Evolutionary conservation across 2,113 vertebrate genomes (phyloP).

Genomic region (Gymnobelideus leadbeateri): DNA sequence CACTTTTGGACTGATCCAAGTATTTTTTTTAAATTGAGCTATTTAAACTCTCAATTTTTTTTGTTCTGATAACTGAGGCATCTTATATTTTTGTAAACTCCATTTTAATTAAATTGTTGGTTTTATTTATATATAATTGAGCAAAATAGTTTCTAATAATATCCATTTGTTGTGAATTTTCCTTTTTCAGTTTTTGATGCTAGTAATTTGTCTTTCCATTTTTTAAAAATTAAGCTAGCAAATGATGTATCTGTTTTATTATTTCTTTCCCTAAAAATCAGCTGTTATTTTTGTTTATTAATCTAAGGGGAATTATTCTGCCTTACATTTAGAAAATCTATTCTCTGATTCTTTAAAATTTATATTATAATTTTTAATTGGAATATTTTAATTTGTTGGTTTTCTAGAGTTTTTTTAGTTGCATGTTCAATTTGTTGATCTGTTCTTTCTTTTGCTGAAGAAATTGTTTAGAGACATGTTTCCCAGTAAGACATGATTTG

Average conservation of each 20-base stretch:
- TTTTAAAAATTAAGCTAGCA: no score
- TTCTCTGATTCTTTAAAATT: not conserved
- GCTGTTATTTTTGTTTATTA: not conserved
- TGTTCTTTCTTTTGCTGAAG: not conserved
- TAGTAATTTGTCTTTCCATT: not conserved
- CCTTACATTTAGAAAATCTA: not conserved
- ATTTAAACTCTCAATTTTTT: not conserved
- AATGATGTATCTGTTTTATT: not conserved
- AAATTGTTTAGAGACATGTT: not conserved
- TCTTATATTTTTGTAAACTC: not conserved
- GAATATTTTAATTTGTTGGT: not conserved
- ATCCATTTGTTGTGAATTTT: not conserved
- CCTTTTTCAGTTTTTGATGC: not conserved
- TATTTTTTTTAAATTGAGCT: not conserved
- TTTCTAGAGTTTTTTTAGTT: not conserved
- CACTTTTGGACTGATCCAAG: not conserved
- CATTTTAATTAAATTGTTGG: not conserved
- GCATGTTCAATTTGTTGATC: not conserved
- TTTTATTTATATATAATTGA: not conserved
- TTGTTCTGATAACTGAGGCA: not conserved
- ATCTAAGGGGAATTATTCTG: not conserved
- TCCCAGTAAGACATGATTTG: not conserved
- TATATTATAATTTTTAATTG: not conserved
- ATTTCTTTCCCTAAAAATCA: not conserved
- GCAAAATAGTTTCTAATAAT: not conserved